Conservation (phyloP, 2,888 invertebrate species). For the Melanotus villosus region DNA sequence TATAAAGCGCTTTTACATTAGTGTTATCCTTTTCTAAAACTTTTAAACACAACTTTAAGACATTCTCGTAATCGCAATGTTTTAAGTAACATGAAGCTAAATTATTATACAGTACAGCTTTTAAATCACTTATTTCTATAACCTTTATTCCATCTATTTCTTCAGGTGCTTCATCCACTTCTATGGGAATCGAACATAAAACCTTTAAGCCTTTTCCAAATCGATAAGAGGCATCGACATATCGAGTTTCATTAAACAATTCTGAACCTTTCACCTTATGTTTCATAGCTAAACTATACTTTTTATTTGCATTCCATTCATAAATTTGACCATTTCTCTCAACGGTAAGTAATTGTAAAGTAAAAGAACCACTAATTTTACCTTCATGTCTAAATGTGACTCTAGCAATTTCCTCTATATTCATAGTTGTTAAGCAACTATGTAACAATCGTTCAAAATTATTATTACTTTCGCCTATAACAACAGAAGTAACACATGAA, state of each 20-base stretch:
- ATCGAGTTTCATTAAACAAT: slow-evolving; percentile 75
- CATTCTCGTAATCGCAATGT: slow-evolving; percentile 76
- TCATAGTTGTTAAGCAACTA: slow-evolving; percentile 68
- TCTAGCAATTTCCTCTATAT: slow-evolving; percentile 67
- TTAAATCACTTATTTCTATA: slow-evolving; percentile 72
- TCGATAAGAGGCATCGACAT: slow-evolving; percentile 79
- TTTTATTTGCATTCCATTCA: slow-evolving; percentile 65
- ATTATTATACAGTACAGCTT: slow-evolving; percentile 83
- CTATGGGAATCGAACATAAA: slow-evolving; percentile 75
- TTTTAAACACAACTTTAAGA: slow-evolving; percentile 74
- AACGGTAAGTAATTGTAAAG: slow-evolving; percentile 65
- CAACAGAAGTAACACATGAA: slow-evolving; percentile 49
- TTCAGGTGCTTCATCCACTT: slow-evolving; percentile 67
- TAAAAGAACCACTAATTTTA: slow-evolving; percentile 59
- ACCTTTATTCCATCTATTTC: slow-evolving; percentile 69
- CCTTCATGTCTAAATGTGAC: slow-evolving; percentile 65
- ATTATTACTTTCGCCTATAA: slow-evolving; percentile 67
- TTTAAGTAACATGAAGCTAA: slow-evolving; percentile 86
- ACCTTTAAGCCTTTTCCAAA: slow-evolving; percentile 84
- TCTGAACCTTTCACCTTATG: slow-evolving; percentile 72
- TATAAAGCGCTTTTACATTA: slow-evolving; percentile 70
- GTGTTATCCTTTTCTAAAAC: slow-evolving; percentile 62
- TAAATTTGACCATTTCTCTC: slow-evolving; percentile 66
- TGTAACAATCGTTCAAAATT: slow-evolving; percentile 69
- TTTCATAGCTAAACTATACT: slow-evolving; percentile 65